phyloP scores from a whole-genome alignment of 2,888 invertebrate genomes.

The Tenodera sinensis region DNA sequence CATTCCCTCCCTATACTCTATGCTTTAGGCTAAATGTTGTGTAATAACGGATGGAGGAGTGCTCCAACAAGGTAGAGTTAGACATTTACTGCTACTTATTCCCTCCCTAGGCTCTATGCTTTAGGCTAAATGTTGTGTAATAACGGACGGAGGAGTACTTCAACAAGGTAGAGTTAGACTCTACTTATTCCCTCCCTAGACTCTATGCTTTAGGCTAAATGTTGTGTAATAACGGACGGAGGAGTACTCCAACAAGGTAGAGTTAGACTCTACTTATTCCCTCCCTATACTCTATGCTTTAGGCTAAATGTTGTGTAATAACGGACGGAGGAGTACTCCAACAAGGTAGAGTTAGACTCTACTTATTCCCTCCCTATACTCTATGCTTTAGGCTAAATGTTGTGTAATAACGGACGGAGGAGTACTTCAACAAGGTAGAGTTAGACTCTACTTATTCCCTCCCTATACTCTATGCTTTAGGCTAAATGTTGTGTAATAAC shows the following conservation, averaged over 20 bases:
- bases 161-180: neutral
- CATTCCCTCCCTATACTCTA: no score
- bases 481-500: neutral
- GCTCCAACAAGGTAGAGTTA: neutral
- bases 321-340: neutral
- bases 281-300: no score
- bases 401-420: neutral
- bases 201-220: no score
- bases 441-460: neutral
- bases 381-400: no score
- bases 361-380: no score
- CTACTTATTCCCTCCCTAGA: no score
- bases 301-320: neutral
- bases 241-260: neutral
- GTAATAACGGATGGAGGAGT: neutral
- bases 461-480: no score
- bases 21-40: no score
- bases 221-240: neutral
- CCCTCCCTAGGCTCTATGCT: no score
- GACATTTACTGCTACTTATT: neutral
- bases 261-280: neutral
- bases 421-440: neutral
- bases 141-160: neutral
- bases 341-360: neutral
- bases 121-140: no score